Conservation (phyloP, 2,888 invertebrate species). For the Lithosia quadra region DNA sequence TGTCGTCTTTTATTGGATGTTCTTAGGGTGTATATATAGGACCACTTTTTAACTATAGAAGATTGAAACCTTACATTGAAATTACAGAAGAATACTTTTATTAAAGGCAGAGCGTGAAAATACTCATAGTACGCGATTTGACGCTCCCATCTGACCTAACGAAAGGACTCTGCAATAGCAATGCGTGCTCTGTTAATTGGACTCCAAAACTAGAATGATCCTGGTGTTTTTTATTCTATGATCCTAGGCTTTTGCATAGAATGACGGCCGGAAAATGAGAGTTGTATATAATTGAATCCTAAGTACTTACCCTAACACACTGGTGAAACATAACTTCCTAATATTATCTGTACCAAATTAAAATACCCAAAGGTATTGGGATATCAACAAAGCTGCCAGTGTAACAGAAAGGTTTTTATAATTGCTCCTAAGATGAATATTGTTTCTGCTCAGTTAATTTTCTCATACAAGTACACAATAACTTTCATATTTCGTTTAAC, state of each 20-base stretch:
- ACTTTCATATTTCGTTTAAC: slow-evolving; percentile 52
- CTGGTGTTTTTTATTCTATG: too few relatives aligned
- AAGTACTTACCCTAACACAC: too few relatives aligned
- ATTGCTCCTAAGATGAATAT: slow-evolving; percentile 33
- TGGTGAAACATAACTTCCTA: too few relatives aligned
- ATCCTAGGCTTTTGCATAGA: too few relatives aligned
- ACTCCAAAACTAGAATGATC: too few relatives aligned
- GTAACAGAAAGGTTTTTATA: slow-evolving; percentile 6
- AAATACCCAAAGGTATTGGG: neutral
- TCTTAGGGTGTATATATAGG: neutral
- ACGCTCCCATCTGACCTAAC: too few relatives aligned
- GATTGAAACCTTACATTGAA: neutral
- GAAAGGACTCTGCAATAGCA: too few relatives aligned
- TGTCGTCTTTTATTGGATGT: neutral
- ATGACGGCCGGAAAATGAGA: too few relatives aligned
- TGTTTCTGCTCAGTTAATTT: slow-evolving; percentile 51
- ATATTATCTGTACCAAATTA: neutral
- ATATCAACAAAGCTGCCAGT: neutral
- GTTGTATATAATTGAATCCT: too few relatives aligned
- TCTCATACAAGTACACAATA: slow-evolving; percentile 46
- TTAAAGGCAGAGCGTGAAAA: neutral
- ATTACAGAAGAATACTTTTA: neutral
- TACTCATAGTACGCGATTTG: too few relatives aligned
- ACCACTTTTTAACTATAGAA: too few relatives aligned
- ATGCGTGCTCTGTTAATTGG: too few relatives aligned